Conservation (phyloP, 1,140 invertebrate genomes). For the Drosophila orosa region DNA sequence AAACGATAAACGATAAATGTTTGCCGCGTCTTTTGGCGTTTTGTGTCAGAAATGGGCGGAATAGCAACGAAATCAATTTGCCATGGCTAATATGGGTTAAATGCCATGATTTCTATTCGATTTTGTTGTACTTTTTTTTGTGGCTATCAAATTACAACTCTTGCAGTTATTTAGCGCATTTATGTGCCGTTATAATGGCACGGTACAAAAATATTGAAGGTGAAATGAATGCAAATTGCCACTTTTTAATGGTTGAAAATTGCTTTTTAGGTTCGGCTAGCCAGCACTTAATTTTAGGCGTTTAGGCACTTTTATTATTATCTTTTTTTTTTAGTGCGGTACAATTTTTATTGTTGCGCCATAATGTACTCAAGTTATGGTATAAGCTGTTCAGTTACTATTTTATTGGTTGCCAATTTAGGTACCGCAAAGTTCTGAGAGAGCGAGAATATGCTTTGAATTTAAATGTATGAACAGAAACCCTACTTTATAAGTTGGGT, state of each 20-base stretch:
- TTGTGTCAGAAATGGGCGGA: conserved; percentile 56
- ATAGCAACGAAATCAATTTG: conserved; percentile 64
- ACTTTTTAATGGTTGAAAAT: conserved; percentile 30
- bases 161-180: conserved; percentile 45
- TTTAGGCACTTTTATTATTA: conserved; percentile 30
- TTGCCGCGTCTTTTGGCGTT: conserved; percentile 21
- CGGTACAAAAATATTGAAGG: conserved; percentile 25
- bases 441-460: neutral
- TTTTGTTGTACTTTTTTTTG: conserved; percentile 26
- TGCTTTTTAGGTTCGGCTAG: conserved; percentile 15
- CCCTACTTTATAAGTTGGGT: neutral
- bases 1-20: conserved; percentile 61
- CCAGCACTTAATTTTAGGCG: conserved; percentile 30
- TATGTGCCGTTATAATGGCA: conserved; percentile 48
- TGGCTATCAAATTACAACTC: conserved; percentile 50
- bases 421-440: neutral
- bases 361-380: conserved; percentile 18
- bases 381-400: neutral
- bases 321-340: neutral
- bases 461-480: neutral
- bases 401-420: conserved; percentile 6
- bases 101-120: conserved; percentile 50
- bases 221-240: conserved; percentile 51
- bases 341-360: conserved; percentile 27
- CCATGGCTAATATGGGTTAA: conserved; percentile 72